Evolutionary conservation across 2,113 vertebrate species (phyloP), one percentile per base, ranked within the genome.

Genomic region (Carlito syrichta): DNA sequence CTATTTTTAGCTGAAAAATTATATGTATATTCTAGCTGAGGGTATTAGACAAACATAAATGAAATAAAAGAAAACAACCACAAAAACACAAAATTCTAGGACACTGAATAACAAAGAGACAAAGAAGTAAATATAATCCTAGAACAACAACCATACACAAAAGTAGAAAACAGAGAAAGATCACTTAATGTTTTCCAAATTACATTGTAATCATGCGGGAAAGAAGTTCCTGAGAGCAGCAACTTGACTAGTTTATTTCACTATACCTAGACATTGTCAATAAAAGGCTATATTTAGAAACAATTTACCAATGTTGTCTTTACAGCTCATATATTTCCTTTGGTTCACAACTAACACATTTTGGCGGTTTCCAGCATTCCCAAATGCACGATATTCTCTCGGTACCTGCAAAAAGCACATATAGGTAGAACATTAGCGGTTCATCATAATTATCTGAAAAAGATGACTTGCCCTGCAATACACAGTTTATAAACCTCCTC

Each of bases 301-400:
- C 45, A 77, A 69, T 45, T 91, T 69, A 94, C 50, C 88, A n/a
- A 19, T 86, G 66, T 76, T 91, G 86, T 86, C 89, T 86, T 68
- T 74, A 63, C 20, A 83, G 91, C 17, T 94, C 95, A 79, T 32
- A 68, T 38, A 43, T n/a, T 87, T 83, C 62, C 76, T 82, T 79
- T 19, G 2, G 68, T 91, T 94, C 91, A 81, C 74, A 56, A 69
- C 14, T 23, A 86, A 84, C 86, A 69, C 12, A 40, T 71, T 45
- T 63, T n/a, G 58, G 77, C 73, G 96, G 73, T 58, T 60, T 50
- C 83, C 45, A 54, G 50, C 62, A 69, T 56, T 86, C 90, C 86
- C 89, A 93, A 86, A 93, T 40, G 60, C 54, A 86, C 60, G 43
- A 1, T 82, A 86, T 94, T 93, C 96, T 89, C 82, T 83, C 43